Evolutionary conservation across 1,140 invertebrate genomes (phyloP).

Genomic region (Luehdorfia chinensis): DNA sequence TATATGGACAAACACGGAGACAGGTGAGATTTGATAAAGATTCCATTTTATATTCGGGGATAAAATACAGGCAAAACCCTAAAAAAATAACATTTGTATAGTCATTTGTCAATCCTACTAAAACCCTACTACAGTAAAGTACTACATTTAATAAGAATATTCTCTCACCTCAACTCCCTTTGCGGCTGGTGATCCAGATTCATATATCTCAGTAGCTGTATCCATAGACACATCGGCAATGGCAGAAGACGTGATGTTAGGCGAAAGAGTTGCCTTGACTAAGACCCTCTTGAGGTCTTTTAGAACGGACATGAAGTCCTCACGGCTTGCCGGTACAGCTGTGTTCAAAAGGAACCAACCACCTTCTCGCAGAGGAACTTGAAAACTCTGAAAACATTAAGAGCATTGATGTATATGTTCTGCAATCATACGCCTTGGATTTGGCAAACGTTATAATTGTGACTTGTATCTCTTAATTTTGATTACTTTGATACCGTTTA

Average conservation of each 20-base stretch:
- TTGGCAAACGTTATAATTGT: neutral
- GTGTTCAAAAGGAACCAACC: constrained; percentile 81
- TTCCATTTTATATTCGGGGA: too few relatives aligned
- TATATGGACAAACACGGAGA: too few relatives aligned
- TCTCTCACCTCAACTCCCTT: constrained; percentile 84
- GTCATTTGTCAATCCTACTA: too few relatives aligned
- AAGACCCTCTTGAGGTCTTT: constrained; percentile 90
- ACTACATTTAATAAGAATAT: too few relatives aligned
- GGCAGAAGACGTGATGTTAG: constrained; percentile 82
- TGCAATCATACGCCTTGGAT: too few relatives aligned
- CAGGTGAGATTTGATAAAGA: too few relatives aligned
- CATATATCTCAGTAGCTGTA: constrained; percentile 80
- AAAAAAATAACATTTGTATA: too few relatives aligned
- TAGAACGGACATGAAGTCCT: constrained; percentile 90
- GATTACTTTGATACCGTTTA: too few relatives aligned
- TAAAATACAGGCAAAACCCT: too few relatives aligned
- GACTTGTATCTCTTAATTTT: too few relatives aligned
- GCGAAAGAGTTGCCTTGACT: constrained; percentile 89
- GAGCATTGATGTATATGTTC: neutral
- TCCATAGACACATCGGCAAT: constrained; percentile 91
- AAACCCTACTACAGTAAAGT: too few relatives aligned
- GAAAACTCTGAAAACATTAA: constrained; percentile 62
- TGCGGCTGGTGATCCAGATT: constrained; percentile 75
- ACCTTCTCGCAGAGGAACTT: constrained; percentile 80
- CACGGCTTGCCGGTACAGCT: constrained; percentile 79